Evolutionary conservation across 1,140 invertebrate species (phyloP).

Genomic region (Lordiphosa stackelbergi): DNA sequence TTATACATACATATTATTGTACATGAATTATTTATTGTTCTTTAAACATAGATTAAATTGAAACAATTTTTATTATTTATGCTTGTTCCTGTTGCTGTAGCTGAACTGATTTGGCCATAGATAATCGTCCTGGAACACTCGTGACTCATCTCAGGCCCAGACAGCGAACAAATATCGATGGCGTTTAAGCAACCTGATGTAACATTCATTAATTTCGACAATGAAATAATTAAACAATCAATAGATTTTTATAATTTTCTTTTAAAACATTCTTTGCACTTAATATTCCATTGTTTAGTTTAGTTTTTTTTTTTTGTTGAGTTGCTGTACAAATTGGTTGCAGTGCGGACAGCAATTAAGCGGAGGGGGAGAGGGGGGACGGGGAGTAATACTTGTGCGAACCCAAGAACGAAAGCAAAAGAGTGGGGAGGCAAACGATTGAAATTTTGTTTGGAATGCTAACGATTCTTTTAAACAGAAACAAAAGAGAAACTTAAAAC

Average conservation of each 20-base stretch:
- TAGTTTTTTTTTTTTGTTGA: conserved; percentile 35
- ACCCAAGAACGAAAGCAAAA: conserved; percentile 37
- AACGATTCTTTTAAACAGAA: conserved; percentile 58
- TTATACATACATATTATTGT: conserved; percentile 46
- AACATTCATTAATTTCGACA: conserved; percentile 70
- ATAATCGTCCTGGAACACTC: conserved; percentile 12
- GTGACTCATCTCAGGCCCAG: conserved; percentile 13
- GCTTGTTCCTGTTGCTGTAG: conserved; percentile 20
- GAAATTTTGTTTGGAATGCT: conserved; percentile 62
- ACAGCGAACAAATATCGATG: conserved; percentile 51
- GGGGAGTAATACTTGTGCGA: conserved; percentile 65
- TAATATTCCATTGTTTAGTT: conserved; percentile 63
- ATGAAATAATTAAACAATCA: conserved; percentile 57
- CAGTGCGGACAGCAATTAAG: conserved; percentile 33
- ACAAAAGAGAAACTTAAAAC: conserved; percentile 68
- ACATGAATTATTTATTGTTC: conserved; percentile 42
- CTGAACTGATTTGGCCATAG: conserved; percentile 48
- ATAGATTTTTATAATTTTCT: conserved; percentile 42
- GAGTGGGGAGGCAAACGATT: conserved; percentile 37
- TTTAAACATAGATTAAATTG: conserved; percentile 54
- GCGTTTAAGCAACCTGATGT: conserved; percentile 58
- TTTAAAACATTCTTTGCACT: conserved; percentile 54
- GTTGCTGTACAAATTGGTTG: conserved; percentile 72
- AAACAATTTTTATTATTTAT: conserved; percentile 41
- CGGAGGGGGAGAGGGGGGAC: conserved; percentile 7